Evolutionary conservation across 2,888 invertebrate species (phyloP), one percentile per base, ranked within the genome.

Genomic region (Galerucella nymphaeae): DNA sequence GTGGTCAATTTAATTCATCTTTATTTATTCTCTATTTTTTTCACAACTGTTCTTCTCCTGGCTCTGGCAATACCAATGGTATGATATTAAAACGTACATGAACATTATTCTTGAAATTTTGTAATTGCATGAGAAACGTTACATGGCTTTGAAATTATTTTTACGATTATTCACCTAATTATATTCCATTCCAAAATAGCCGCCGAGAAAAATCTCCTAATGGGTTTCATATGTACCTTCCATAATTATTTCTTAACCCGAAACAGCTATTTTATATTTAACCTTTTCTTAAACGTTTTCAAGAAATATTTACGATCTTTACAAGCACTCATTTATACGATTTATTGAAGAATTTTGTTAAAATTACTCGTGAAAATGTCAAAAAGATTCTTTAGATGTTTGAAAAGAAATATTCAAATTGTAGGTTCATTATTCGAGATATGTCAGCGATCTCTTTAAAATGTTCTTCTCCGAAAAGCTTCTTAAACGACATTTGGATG

Each of bases 341-440:
- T 57, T 23, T 58, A 42, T 67, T 48, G 14, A 65, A 65, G 48
- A 65, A 38, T 53, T 38, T 58, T 41, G 20, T 45, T 38, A 55
- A 66, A 66, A 50, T 69, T 69, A 57, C 69, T 63, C 69, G 69
- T 63, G 69, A 57, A 70, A 70, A 70, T 63, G 62, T 70, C 69
- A 61, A 45, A 70, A 66, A 70, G 69, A 70, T 70, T 70, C 69
- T 63, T 63, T 57, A 61, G 16, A 57, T 63, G 63, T 70, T 63
- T 69, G 11, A 57, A 70, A 70, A 70, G 69, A 70, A 70, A 53
- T 70, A 70, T n/a, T 45, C 23, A 20, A 58, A 38, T 41, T 41
- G 58, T 58, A 42, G 42, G 62, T 48, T 69, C 68, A 62, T 69
- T 70, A 70, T 70, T 70, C 55, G 57, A 70, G 20, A 69, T 62